Evolutionary conservation across 2,888 invertebrate species (phyloP).

Genomic region (Disparrhopalites patrizii): DNA sequence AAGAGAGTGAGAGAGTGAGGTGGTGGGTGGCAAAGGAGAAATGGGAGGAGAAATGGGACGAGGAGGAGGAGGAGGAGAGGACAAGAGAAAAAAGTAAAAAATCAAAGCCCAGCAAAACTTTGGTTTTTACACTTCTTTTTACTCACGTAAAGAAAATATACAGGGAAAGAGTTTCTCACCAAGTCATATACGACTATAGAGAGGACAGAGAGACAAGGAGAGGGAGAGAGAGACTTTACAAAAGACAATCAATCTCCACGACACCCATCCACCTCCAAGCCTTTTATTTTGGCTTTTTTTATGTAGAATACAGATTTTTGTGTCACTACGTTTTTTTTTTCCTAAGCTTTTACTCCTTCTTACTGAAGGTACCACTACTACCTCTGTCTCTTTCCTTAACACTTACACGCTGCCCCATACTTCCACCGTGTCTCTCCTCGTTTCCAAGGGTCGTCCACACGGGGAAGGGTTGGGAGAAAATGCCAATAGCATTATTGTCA

Average conservation of each 20-base stretch:
- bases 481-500: no score
- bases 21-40: neutral
- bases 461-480: no score
- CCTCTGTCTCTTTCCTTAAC: no score
- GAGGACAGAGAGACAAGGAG: neutral
- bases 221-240: conserved; percentile 1
- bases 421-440: no score
- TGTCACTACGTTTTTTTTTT: no score
- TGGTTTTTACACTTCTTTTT: conserved; percentile 21
- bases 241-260: conserved; percentile 21
- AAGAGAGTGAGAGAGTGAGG: neutral
- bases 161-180: conserved; percentile 11
- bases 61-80: conserved; percentile 4
- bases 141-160: neutral
- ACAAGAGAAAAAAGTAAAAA: conserved; percentile 16
- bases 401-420: no score
- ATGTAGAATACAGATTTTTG: no score
- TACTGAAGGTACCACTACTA: no score
- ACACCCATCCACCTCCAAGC: conserved; percentile 13
- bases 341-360: no score
- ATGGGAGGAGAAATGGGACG: conserved; percentile 3
- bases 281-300: no score
- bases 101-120: conserved; percentile 17
- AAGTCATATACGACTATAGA: no score
- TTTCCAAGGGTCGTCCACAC: no score